These are phyloP conservation scores for Hoplostethus mediterraneus DNA, from an alignment of 2,797 vertebrate species.

Conservation along the genomic window DNA sequence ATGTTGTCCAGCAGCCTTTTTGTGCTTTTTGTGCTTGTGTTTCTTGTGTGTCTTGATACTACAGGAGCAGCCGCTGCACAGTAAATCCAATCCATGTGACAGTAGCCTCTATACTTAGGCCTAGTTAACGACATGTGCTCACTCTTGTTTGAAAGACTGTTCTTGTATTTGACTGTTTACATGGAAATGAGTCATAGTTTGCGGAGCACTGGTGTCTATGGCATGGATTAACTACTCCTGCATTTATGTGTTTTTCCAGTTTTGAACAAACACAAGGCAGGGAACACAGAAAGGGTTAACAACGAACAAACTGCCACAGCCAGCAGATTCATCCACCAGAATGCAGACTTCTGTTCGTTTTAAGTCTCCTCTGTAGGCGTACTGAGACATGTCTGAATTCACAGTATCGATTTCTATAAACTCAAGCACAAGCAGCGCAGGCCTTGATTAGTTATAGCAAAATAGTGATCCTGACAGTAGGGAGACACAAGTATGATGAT, in stretches of 20 bases:
- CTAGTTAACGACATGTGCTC: constrained; percentile 12
- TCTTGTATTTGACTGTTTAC: constrained; percentile 19
- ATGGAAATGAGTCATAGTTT: not conserved
- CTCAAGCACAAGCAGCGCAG: not conserved
- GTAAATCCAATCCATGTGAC: constrained; percentile 59
- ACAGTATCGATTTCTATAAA: not conserved
- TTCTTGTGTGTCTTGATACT: constrained; percentile 23
- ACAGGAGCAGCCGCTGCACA: not conserved
- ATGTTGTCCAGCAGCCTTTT: no score
- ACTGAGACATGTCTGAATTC: not conserved
- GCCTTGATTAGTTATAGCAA: no score
- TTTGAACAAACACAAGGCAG: no score
- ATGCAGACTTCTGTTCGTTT: not conserved
- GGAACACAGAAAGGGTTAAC: no score
- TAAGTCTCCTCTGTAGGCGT: not conserved
- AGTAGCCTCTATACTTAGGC: constrained; percentile 25
- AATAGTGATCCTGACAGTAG: no score
- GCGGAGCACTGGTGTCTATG: not conserved
- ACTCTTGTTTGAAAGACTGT: not conserved
- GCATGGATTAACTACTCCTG: no score
- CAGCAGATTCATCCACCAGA: not conserved
- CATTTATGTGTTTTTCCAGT: no score
- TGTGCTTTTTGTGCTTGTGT: not conserved
- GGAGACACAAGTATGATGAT: no score
- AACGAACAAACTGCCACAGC: no score